Percentiles rank a stretch among this genome's conserved stretches.
Conservation (phyloP, 2,797 vertebrate genomes). For the Lacerta viridis region DNA sequence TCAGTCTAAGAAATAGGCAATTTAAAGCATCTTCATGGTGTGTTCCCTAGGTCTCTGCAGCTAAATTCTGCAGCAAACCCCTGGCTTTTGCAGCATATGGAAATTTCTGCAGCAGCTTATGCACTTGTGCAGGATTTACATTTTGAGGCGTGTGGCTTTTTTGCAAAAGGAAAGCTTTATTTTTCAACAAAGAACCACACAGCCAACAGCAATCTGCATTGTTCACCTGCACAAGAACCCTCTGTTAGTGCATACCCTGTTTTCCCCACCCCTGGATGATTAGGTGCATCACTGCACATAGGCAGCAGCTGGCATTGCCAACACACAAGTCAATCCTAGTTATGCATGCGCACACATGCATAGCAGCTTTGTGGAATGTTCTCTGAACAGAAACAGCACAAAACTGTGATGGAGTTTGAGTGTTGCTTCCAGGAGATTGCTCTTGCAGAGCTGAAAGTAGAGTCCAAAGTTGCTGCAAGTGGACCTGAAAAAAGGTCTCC, state of each 20-base stretch:
- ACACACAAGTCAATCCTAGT: constrained; percentile 18
- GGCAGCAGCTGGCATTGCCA: not conserved
- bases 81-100: constrained; percentile 20
- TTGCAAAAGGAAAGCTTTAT: constrained; percentile 13
- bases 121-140: constrained; percentile 30
- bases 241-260: not conserved
- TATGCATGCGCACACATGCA: not conserved
- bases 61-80: constrained; percentile 36
- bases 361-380: constrained; percentile 30
- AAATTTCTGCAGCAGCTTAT: constrained; percentile 43
- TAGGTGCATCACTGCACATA: not conserved
- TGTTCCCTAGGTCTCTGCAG: constrained; percentile 20
- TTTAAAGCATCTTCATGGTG: constrained; percentile 1
- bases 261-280: not conserved
- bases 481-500: not conserved
- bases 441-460: not conserved
- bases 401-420: not conserved
- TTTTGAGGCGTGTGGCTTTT: not conserved
- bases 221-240: not conserved
- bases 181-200: constrained; percentile 7
- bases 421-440: constrained; percentile 2
- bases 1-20: not conserved
- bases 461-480: constrained; percentile 18
- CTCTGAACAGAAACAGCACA: constrained; percentile 16
- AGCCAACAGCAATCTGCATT: not conserved